These are phyloP conservation scores for Platyura marginata DNA, from an alignment of 1,140 invertebrate genomes.

Conservation along the genomic window DNA sequence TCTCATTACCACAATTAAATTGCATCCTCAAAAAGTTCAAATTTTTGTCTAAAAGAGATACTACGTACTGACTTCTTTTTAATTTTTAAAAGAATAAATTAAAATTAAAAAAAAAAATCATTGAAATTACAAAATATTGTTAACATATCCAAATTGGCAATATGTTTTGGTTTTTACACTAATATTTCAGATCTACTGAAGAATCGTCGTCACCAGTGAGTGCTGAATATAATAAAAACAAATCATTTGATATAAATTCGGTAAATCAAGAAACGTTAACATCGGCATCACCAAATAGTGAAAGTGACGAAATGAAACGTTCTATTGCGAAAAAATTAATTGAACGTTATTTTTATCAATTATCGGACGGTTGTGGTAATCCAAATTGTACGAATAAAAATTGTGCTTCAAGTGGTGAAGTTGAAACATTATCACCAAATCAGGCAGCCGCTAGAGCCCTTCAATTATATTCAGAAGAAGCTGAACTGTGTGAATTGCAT, in stretches of 20 bases:
- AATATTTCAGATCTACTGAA: background rate
- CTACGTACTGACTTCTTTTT: background rate
- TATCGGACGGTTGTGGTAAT: constrained; percentile 80
- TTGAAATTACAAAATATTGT: background rate
- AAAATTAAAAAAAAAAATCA: background rate
- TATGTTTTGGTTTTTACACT: background rate
- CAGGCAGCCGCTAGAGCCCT: constrained; percentile 76
- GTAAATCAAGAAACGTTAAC: background rate
- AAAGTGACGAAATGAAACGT: constrained; percentile 63
- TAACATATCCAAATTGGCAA: background rate
- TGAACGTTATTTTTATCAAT: constrained; percentile 81
- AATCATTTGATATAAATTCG: background rate
- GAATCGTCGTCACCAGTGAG: background rate
- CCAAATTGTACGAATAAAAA: constrained; percentile 61
- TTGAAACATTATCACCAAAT: constrained; percentile 64
- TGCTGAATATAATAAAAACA: background rate
- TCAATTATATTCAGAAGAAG: constrained; percentile 67
- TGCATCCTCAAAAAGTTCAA: background rate
- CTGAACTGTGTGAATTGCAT: constrained; percentile 56
- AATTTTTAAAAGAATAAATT: no score
- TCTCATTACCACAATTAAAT: no score
- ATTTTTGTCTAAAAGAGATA: background rate
- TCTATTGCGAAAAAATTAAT: constrained; percentile 74
- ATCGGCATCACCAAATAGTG: constrained; percentile 17
- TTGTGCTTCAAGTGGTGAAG: constrained; percentile 76